phyloP scores from a whole-genome alignment of 2,113 vertebrate genomes.

The Campylomormyrus tamandua region DNA sequence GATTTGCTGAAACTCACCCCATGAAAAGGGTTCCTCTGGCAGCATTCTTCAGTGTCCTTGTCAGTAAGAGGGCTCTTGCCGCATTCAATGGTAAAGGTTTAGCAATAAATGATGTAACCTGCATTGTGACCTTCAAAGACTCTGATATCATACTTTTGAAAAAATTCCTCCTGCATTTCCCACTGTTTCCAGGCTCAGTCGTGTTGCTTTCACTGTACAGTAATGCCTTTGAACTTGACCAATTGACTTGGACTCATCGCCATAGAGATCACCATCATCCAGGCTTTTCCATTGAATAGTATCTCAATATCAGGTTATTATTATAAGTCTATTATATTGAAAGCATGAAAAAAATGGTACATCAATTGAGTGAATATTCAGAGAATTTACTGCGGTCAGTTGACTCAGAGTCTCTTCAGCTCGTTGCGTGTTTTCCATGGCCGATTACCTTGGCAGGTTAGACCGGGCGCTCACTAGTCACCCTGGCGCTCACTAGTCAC shows the following conservation, averaged over 20 bases:
- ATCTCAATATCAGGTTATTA: not conserved
- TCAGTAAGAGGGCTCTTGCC: constrained; percentile 1
- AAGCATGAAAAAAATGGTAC: not conserved
- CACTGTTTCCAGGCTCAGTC: not conserved
- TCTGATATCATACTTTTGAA: constrained; percentile 1
- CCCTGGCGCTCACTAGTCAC: not conserved
- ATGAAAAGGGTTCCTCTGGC: not conserved
- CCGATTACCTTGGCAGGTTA: not conserved
- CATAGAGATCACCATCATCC: not conserved
- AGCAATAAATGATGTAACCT: constrained; percentile 12
- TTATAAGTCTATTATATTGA: not conserved
- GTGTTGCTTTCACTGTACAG: not conserved
- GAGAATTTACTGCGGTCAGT: not conserved
- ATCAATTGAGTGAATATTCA: not conserved
- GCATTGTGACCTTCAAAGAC: constrained; percentile 4
- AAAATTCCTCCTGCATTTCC: not conserved
- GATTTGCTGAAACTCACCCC: constrained; percentile 3
- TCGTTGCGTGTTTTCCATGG: not conserved
- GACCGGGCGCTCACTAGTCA: not conserved
- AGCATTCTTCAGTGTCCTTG: constrained; percentile 14
- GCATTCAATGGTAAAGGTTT: not conserved
- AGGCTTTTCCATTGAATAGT: too few species aligned
- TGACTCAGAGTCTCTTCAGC: not conserved
- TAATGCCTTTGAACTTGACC: not conserved
- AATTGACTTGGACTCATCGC: not conserved